Conservation (phyloP, 2,888 invertebrate species). For the Formica aserva region DNA sequence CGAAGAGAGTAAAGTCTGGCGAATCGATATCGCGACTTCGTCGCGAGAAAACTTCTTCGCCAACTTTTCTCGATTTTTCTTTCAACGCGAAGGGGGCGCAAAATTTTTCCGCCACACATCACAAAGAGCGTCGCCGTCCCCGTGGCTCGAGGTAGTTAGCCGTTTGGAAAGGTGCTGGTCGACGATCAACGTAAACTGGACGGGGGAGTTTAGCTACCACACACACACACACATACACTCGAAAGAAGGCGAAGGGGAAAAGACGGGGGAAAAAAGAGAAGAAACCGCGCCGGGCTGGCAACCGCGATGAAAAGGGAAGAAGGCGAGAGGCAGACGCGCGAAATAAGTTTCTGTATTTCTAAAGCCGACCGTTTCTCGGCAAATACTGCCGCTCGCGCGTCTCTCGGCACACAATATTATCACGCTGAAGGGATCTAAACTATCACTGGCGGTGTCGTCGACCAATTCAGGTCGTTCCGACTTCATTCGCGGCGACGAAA, state of each 20-base stretch:
- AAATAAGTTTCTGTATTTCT: constrained; percentile 77
- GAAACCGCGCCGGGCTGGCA: constrained; percentile 18
- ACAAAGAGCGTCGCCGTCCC: constrained; percentile 24
- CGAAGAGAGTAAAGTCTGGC: not conserved
- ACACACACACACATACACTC: not conserved
- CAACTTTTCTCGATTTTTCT: constrained; percentile 41
- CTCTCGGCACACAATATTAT: constrained; percentile 81
- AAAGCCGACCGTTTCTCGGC: constrained; percentile 72
- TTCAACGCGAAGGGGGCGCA: constrained; percentile 5
- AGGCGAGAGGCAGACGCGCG: constrained; percentile 59
- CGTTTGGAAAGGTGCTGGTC: constrained; percentile 26
- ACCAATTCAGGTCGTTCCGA: constrained; percentile 52
- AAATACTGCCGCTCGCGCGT: constrained; percentile 73
- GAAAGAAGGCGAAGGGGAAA: not conserved
- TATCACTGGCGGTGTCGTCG: constrained; percentile 70
- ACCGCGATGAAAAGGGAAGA: constrained; percentile 23
- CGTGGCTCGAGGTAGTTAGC: constrained; percentile 20
- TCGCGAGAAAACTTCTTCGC: constrained; percentile 23
- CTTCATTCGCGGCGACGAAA: constrained; percentile 55
- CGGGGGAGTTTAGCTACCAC: constrained; percentile 5
- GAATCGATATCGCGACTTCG: constrained; percentile 22
- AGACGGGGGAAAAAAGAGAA: constrained; percentile 4
- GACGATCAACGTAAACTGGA: constrained; percentile 23
- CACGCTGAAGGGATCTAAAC: constrained; percentile 80
- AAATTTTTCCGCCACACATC: constrained; percentile 43